Conservation (phyloP, 2,113 vertebrate species). For the Xenopus borealis region DNA sequence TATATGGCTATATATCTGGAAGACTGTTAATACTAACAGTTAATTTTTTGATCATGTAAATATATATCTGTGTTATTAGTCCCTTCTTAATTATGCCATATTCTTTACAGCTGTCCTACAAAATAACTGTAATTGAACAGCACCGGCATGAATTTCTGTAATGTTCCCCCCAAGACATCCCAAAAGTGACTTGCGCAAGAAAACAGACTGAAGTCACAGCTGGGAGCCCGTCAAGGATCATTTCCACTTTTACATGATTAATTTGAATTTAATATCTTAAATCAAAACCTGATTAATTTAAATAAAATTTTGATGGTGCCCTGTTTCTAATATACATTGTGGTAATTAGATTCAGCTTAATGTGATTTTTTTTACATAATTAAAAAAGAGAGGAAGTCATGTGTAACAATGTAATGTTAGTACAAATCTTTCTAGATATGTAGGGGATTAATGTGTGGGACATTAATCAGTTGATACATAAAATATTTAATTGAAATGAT, state of each 20-base stretch:
- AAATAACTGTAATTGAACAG: constrained; percentile 99
- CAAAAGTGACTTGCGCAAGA: constrained; percentile 89
- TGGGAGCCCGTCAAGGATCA: constrained; percentile 98
- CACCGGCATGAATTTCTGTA: constrained; percentile 96
- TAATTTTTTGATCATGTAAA: constrained; percentile 69
- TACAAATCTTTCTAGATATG: constrained; percentile 67
- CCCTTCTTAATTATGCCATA: constrained; percentile 91
- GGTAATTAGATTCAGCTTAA: constrained; percentile 89
- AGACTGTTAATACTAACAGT: constrained; percentile 54
- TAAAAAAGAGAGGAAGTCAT: constrained; percentile 77
- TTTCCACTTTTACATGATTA: constrained; percentile 99
- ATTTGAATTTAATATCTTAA: constrained; percentile 99
- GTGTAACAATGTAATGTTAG: constrained; percentile 73
- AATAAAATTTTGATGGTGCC: constrained; percentile 96
- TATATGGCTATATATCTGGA: constrained; percentile 51
- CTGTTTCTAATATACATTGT: constrained; percentile 89
- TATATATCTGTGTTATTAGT: constrained; percentile 72
- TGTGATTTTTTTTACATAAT: constrained; percentile 81
- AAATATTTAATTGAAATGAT: constrained; percentile 36
- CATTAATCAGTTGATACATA: constrained; percentile 51
- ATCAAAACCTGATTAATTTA: constrained; percentile 99
- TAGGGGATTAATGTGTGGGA: constrained; percentile 49
- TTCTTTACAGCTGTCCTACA: constrained; percentile 99
- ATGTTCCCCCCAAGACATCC: constrained; percentile 95
- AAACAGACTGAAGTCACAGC: constrained; percentile 98